Evolutionary conservation across 2,113 vertebrate genomes (phyloP), one percentile per base, ranked within the genome.

Genomic region (Chunga burmeisteri): DNA sequence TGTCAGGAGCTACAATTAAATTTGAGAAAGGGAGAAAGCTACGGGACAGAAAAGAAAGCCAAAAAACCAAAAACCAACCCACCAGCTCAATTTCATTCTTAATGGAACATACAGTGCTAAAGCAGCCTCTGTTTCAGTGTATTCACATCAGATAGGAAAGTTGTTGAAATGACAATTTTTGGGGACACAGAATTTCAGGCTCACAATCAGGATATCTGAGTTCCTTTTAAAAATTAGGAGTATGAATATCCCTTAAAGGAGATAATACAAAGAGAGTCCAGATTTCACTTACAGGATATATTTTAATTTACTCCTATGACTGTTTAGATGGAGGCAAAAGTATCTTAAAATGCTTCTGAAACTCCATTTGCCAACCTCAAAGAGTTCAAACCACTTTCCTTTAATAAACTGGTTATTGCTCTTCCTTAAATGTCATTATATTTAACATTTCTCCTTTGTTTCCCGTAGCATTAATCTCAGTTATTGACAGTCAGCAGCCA

Each of bases 381-480:
- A 47, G 88, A 94, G 62, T 91, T 97, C 86, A 95, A 94, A 87
- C n/a, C n/a, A 72, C 66, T 96, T 94, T 63, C 42, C n/a, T 95
- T 95, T 87, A 94, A 91, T 95, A 94, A 91, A 94, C 63, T 95
- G 62, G 78, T 93, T 92, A 96, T 73, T 95, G 81, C 62, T 93
- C 46, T 87, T 93, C 80, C 90, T 90, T 73, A 94, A 96, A 97
- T 93, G 55, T 77, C 78, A 94, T 93, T 96, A 94, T 73, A 85
- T 65, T 87, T 95, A 96, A 90, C 47, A 84, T 91, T 89, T 82
- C 70, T 95, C 26, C 86, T 97, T 95, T 96, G 86, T 97, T 95
- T 97, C 81, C 59, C 83, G 79, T 62, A 91, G 85, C 71, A 93
- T 90, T 94, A 86, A 95, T 97, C 62, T 66, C 84, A n/a, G 70